Evolutionary conservation across 2,888 invertebrate species (phyloP).

Genomic region (Megastigmus dorsalis): DNA sequence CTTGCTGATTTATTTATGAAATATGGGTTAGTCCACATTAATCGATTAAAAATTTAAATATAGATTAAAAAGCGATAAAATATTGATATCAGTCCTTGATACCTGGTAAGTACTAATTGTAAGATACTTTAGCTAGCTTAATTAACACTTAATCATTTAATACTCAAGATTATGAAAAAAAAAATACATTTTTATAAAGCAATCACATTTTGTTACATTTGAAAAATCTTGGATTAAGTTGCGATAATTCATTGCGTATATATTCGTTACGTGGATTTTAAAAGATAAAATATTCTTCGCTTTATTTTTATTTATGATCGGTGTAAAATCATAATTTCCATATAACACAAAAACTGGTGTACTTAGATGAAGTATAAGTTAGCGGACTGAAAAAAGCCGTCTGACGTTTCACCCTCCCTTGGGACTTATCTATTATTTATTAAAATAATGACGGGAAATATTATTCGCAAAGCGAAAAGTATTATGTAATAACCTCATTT

Average conservation of each 20-base stretch:
- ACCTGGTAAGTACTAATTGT: not conserved
- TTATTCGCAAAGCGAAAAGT: not conserved
- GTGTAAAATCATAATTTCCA: no score
- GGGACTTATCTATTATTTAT: conserved; percentile 3
- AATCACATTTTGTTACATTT: no score
- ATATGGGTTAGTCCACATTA: no score
- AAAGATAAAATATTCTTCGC: not conserved
- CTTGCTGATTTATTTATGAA: no score
- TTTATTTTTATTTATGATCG: no score
- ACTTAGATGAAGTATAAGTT: not conserved
- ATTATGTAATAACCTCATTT: conserved; percentile 21
- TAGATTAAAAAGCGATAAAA: not conserved
- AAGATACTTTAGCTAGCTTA: not conserved
- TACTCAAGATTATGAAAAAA: not conserved
- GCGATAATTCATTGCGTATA: no score
- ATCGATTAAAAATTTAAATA: no score
- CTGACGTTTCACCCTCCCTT: conserved; percentile 5
- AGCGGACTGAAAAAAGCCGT: not conserved
- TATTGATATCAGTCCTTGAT: not conserved
- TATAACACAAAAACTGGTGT: no score
- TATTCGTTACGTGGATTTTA: no score
- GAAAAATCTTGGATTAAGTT: no score
- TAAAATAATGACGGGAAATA: not conserved
- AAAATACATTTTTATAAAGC: no score
- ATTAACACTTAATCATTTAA: not conserved